Base-by-base conservation (phyloP, 37 sponge, comb jelly and placozoan species). In the Tethya wilhelma region DNA sequence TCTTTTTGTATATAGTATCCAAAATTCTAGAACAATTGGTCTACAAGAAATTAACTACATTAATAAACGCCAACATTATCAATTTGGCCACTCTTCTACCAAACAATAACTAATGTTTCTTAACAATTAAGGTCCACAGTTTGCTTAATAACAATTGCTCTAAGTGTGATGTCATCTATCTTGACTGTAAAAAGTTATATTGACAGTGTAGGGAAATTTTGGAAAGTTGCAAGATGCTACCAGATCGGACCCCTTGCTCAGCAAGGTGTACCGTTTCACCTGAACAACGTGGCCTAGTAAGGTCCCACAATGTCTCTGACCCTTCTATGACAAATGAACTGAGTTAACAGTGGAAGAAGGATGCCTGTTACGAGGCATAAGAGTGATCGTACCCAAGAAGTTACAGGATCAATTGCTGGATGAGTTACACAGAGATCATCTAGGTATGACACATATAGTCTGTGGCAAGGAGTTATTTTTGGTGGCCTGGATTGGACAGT, bases 231-330 rank as follows among this genome's bases (percentile, higher is more conserved):
- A 58, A 58, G 12, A 4, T 58, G 59, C 59, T 14, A 58, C 59
- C 14, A 4, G 38, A 29, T 30, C 6, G 8, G 36, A 90, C 45
- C 40, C 78, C 31, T 34, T 77, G 42, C 33, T 90, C 7, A 67
- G 82, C 56, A 81, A 86, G 38, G 91, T 90, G 14, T 28, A 71
- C 20, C 64, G 38, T 2, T 86, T 40, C n/a, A 57, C 59, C 1
- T 1, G 56, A 38, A 28, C 19, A 69, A 79, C 83, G n/a, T 90
- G 91, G 91, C 84, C 70, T 26, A 76, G 2, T 3, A 29, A 36
- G 66, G 11, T 65, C 33, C 33, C 38, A 19, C 36, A 30, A 2
- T 30, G 11, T 20, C 56, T 73, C 38, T 1, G 33, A 2, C 31
- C 56, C 8, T 73, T 29, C 17, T 53, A 11, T 6, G 5, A 31